Evolutionary conservation across 2,113 vertebrate species (phyloP).

Genomic region (Pyxicephalus adspersus): DNA sequence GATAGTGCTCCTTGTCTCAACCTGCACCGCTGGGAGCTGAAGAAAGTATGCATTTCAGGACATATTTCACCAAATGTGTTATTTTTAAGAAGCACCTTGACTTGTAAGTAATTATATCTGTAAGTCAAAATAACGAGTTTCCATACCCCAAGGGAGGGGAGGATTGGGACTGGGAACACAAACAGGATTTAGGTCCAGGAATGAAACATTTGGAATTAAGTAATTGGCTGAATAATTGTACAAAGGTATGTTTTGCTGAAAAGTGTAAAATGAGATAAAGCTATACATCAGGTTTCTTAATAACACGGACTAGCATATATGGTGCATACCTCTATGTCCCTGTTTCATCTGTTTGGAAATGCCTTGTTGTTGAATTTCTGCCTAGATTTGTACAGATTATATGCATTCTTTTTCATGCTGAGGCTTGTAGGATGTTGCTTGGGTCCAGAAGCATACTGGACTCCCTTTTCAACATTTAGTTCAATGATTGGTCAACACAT

Average conservation of each 20-base stretch:
- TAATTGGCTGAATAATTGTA: neutral
- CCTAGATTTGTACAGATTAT: no score
- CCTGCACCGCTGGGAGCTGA: constrained; percentile 35
- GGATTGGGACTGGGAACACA: constrained; percentile 24
- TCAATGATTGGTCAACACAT: no score
- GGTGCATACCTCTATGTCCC: neutral
- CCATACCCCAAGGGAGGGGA: constrained; percentile 48
- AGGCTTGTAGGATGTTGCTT: no score
- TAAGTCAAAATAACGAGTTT: constrained; percentile 52
- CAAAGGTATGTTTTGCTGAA: neutral
- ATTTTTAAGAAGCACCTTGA: constrained; percentile 47
- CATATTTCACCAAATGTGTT: constrained; percentile 48
- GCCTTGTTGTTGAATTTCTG: no score
- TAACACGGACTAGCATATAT: neutral
- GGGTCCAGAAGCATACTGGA: no score
- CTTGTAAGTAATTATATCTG: constrained; percentile 51
- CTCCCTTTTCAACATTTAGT: no score
- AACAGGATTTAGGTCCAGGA: constrained; percentile 20
- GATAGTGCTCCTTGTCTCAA: constrained; percentile 30
- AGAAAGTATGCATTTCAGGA: constrained; percentile 38
- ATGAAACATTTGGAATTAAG: constrained; percentile 16
- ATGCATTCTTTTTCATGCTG: no score
- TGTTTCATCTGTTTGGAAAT: no score
- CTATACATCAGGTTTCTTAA: neutral
- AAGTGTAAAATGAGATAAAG: neutral